A percentile compares a stretch with the other conserved stretches of the same genome.
Evolutionary conservation across 2,797 vertebrate genomes (phyloP).

Genomic region (Semaprochilodus insignis): DNA sequence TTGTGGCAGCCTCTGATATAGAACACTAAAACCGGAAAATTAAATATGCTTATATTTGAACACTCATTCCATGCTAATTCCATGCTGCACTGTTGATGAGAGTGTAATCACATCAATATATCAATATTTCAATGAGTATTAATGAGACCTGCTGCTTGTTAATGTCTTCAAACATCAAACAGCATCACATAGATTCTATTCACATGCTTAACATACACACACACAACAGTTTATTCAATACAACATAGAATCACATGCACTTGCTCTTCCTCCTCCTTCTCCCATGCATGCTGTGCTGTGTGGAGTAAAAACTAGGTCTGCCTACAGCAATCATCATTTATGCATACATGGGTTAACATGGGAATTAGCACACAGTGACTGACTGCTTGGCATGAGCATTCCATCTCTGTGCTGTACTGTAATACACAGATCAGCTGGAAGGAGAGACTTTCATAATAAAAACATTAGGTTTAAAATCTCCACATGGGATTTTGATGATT

Average conservation of each 20-base stretch:
- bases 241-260: background rate
- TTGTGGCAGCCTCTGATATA: background rate
- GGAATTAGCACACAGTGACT: slow-evolving; percentile 34
- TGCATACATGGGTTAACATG: slow-evolving; percentile 43
- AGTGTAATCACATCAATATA: background rate
- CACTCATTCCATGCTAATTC: background rate
- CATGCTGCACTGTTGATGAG: background rate
- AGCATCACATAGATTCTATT: too few relatives aligned
- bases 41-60: background rate
- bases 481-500: background rate
- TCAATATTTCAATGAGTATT: background rate
- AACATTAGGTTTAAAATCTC: too few relatives aligned
- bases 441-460: background rate
- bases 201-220: too few relatives aligned
- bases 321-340: slow-evolving; percentile 35
- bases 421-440: background rate
- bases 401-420: background rate
- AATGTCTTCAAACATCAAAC: background rate
- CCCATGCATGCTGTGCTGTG: background rate
- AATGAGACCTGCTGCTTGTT: background rate
- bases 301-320: slow-evolving; percentile 21
- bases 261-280: background rate
- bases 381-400: background rate
- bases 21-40: background rate
- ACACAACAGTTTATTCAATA: background rate